These are phyloP conservation scores for Hermodice carunculata DNA, from an alignment of 2,888 invertebrate genomes.

Conservation along the genomic window DNA sequence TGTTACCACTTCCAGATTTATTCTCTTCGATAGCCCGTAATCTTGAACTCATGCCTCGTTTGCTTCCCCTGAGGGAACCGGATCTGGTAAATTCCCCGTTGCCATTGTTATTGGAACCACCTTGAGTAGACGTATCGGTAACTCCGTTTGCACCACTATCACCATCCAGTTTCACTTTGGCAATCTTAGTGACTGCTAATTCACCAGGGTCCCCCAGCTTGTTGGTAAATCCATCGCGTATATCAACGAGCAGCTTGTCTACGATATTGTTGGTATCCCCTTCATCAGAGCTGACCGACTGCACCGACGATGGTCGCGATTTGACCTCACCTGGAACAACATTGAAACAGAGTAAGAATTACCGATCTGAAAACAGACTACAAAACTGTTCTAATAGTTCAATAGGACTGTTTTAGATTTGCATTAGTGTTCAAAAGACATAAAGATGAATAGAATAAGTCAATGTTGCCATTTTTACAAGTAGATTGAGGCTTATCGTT, in stretches of 20 bases:
- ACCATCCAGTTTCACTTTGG: slow-evolving; percentile 51
- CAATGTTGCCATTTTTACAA: too few species aligned
- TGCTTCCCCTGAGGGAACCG: slow-evolving; percentile 17
- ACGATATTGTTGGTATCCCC: slow-evolving; percentile 50
- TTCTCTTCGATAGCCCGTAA: not conserved
- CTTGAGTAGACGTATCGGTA: not conserved
- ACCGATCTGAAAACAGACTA: too few species aligned
- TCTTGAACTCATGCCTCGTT: slow-evolving; percentile 21
- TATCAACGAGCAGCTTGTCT: slow-evolving; percentile 63
- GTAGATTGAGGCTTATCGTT: too few species aligned
- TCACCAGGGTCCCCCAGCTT: slow-evolving; percentile 54
- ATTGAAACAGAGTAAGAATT: too few species aligned
- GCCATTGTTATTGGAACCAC: not conserved
- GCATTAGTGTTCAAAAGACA: too few species aligned
- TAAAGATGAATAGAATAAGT: too few species aligned
- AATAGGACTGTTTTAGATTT: too few species aligned
- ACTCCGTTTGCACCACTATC: not conserved
- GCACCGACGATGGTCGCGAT: not conserved
- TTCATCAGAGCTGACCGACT: slow-evolving; percentile 24
- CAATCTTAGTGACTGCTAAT: slow-evolving; percentile 58
- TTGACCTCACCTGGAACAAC: slow-evolving; percentile 17
- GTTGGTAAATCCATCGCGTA: slow-evolving; percentile 58
- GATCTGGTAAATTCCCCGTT: slow-evolving; percentile 17
- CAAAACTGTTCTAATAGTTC: too few species aligned
- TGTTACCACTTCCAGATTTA: not conserved